These are phyloP conservation scores for Cyprinella venusta DNA, from an alignment of 2,797 vertebrate species.

Conservation along the genomic window DNA sequence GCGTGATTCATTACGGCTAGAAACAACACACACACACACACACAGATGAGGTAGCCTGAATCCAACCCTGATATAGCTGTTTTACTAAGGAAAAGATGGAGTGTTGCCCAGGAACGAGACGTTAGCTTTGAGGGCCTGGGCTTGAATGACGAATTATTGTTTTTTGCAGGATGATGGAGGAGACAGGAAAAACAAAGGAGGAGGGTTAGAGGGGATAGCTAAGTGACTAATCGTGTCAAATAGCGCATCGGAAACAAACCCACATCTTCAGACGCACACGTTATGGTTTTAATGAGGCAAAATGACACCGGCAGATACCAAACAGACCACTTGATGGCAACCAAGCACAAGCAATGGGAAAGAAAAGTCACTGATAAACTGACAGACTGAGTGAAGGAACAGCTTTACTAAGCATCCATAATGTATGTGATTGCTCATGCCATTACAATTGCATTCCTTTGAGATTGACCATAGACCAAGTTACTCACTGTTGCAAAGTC, in stretches of 20 bases:
- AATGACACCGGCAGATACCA: neutral
- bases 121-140: slow-evolving; percentile 25
- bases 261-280: slow-evolving; percentile 21
- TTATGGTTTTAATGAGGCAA: slow-evolving; percentile 10
- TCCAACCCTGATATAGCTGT: slow-evolving; percentile 38
- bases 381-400: slow-evolving; percentile 52
- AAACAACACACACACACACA: slow-evolving; percentile 19
- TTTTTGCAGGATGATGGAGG: slow-evolving; percentile 34
- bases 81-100: slow-evolving; percentile 42
- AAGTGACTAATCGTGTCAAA: slow-evolving; percentile 35
- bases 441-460: slow-evolving; percentile 61
- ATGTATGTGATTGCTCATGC: slow-evolving; percentile 75
- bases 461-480: slow-evolving; percentile 53
- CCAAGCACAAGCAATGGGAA: slow-evolving; percentile 55
- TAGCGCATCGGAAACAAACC: neutral
- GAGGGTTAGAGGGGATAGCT: slow-evolving; percentile 40
- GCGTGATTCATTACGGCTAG: slow-evolving; percentile 71
- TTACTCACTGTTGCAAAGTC: neutral
- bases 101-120: slow-evolving; percentile 21
- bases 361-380: slow-evolving; percentile 58
- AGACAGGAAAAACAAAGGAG: slow-evolving; percentile 12
- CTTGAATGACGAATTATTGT: slow-evolving; percentile 26
- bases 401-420: slow-evolving; percentile 67
- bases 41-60: slow-evolving; percentile 38
- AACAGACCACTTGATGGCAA: slow-evolving; percentile 75